A percentile compares a stretch with the other conserved stretches of the same genome.
Evolutionary conservation across 2,797 vertebrate species (phyloP).

Genomic region (Antennarius maculatus): DNA sequence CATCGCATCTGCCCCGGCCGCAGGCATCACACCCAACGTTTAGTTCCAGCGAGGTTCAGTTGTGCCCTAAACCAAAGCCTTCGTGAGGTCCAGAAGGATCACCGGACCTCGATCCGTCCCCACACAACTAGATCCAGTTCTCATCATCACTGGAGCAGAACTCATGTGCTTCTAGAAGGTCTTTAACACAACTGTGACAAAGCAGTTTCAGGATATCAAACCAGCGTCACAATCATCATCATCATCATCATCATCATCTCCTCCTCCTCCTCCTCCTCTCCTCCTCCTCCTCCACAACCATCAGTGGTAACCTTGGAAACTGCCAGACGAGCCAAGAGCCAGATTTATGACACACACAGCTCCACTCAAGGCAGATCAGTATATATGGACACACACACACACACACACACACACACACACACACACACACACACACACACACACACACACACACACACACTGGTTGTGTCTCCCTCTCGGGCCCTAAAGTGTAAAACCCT

Average conservation of each 20-base stretch:
- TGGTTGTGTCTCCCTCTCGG: conserved; percentile 18
- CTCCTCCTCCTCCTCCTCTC: conserved; percentile 52
- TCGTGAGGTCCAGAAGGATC: conserved; percentile 67
- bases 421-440: conserved; percentile 35
- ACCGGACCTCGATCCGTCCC: conserved; percentile 59
- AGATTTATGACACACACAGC: conserved; percentile 61
- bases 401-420: conserved; percentile 32
- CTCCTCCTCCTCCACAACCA: conserved; percentile 59
- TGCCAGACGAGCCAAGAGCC: conserved; percentile 44
- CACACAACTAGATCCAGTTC: conserved; percentile 22
- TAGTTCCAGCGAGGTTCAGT: conserved; percentile 58
- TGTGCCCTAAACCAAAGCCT: conserved; percentile 55
- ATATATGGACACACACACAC: no score
- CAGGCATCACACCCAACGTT: conserved; percentile 43
- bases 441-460: no score
- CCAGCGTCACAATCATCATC: conserved; percentile 41
- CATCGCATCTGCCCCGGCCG: conserved; percentile 7
- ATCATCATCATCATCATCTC: no score
- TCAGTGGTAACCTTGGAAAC: conserved; percentile 74
- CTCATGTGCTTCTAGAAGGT: conserved; percentile 15
- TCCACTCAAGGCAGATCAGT: conserved; percentile 49
- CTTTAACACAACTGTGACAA: conserved; percentile 31
- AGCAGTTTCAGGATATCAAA: conserved; percentile 44
- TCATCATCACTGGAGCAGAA: conserved; percentile 26
- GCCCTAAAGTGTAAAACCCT: conserved; percentile 23